Conservation (phyloP, 2,797 vertebrate genomes). For the Natrix natrix region DNA sequence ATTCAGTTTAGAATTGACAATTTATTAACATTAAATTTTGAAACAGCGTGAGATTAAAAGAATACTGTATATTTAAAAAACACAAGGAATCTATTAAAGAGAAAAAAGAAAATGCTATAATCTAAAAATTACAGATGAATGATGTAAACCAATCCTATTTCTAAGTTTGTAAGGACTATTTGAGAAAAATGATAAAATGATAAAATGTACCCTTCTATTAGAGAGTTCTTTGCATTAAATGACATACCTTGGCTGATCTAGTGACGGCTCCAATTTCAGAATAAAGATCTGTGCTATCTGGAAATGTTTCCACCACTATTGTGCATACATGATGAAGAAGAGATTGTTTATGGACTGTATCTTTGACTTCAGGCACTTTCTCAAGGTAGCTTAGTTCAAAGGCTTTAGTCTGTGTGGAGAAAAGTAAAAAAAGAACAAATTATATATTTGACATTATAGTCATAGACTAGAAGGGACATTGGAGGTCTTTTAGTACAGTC, state of each 20-base stretch:
- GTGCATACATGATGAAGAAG: slow-evolving; percentile 92
- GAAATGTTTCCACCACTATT: slow-evolving; percentile 95
- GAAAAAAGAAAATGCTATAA: slow-evolving; percentile 2
- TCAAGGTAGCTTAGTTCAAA: slow-evolving; percentile 98
- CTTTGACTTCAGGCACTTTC: slow-evolving; percentile 98
- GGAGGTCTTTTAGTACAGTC: neutral
- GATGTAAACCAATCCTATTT: neutral
- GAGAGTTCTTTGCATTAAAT: neutral
- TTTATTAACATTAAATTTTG: neutral
- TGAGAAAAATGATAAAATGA: slow-evolving; percentile 7
- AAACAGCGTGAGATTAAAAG: neutral
- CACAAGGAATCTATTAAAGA: slow-evolving; percentile 37
- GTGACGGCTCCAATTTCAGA: slow-evolving; percentile 96
- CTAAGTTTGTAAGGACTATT: neutral
- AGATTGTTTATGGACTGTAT: slow-evolving; percentile 97
- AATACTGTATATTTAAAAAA: neutral
- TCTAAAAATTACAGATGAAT: slow-evolving; percentile 49
- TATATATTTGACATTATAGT: neutral
- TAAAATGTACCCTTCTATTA: neutral
- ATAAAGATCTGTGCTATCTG: slow-evolving; percentile 95
- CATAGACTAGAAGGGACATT: neutral
- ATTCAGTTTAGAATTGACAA: neutral
- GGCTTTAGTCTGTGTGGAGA: slow-evolving; percentile 84
- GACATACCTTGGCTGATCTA: slow-evolving; percentile 89
- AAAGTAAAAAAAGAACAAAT: slow-evolving; percentile 14